A percentile compares a stretch with the other conserved stretches of the same genome.
These are phyloP conservation scores for Meloe dianella DNA, from an alignment of 2,888 invertebrate genomes.

Conservation along the genomic window DNA sequence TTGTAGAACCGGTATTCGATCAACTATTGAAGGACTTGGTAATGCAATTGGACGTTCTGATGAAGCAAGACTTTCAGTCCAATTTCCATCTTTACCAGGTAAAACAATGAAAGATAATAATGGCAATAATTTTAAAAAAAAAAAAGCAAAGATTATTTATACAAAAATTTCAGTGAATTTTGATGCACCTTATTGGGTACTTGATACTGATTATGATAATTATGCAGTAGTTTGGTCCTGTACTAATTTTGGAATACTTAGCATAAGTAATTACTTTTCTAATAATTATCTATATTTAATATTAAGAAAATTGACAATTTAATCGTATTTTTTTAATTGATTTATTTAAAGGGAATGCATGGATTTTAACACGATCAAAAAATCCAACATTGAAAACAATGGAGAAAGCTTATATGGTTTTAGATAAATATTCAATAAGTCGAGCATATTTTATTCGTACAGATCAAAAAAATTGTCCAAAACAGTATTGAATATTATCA, in stretches of 20 bases:
- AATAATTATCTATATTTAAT: slow-evolving; percentile 45
- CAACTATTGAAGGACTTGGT: slow-evolving; percentile 66
- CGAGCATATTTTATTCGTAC: slow-evolving; percentile 67
- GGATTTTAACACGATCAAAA: slow-evolving; percentile 71
- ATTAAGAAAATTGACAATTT: slow-evolving; percentile 38
- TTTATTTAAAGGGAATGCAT: slow-evolving; percentile 57
- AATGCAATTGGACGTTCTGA: slow-evolving; percentile 61
- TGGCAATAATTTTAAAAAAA: too few species aligned
- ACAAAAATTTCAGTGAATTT: slow-evolving; percentile 55
- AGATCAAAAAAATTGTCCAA: slow-evolving; percentile 67
- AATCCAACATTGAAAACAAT: slow-evolving; percentile 65
- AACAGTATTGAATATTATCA: slow-evolving; percentile 6
- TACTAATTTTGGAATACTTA: slow-evolving; percentile 62
- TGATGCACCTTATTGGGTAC: slow-evolving; percentile 68
- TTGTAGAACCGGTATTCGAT: slow-evolving; percentile 64
- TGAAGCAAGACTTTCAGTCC: slow-evolving; percentile 67
- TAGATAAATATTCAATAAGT: slow-evolving; percentile 66
- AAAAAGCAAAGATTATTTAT: slow-evolving; percentile 27
- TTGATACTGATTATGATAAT: slow-evolving; percentile 68
- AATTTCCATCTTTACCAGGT: slow-evolving; percentile 68
- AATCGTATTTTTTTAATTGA: slow-evolving; percentile 42
- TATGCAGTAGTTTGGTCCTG: slow-evolving; percentile 72
- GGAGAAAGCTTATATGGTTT: slow-evolving; percentile 65
- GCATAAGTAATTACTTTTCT: slow-evolving; percentile 65
- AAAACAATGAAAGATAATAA: slow-evolving; percentile 40